Percentiles rank a stretch among this genome's conserved stretches.
These are phyloP conservation scores for Drosophila burlai DNA, from an alignment of 1,140 invertebrate species.

Conservation along the genomic window DNA sequence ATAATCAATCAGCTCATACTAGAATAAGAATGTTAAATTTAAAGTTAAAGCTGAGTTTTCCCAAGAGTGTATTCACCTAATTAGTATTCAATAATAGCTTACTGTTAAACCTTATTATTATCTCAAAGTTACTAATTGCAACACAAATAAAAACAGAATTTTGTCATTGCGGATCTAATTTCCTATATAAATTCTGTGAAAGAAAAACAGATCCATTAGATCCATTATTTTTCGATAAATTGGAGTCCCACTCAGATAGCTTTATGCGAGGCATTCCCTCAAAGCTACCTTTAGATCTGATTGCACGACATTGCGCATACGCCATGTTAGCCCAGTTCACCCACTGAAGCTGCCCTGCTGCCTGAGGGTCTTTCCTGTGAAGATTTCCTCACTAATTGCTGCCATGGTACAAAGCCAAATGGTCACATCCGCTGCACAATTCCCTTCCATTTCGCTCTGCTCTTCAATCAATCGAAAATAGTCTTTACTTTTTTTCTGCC, in stretches of 20 bases:
- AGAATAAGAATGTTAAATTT: background rate
- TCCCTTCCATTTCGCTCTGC: conserved; percentile 27
- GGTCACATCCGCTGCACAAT: conserved; percentile 64
- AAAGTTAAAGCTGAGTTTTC: background rate
- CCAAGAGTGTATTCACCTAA: too few species aligned
- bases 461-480: conserved; percentile 47
- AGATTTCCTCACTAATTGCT: conserved; percentile 64
- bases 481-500: conserved; percentile 20
- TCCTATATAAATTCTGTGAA: background rate
- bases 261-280: background rate
- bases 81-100: too few species aligned
- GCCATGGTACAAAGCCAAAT: conserved; percentile 53
- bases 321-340: conserved; percentile 25
- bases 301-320: conserved; percentile 53
- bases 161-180: background rate
- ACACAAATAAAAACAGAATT: background rate
- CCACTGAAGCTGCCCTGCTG: background rate
- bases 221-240: background rate
- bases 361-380: conserved; percentile 24
- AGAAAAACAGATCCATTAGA: background rate
- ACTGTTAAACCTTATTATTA: too few species aligned
- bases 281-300: background rate
- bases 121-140: background rate
- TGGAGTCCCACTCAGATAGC: background rate
- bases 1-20: background rate